phyloP scores from a whole-genome alignment of 2,113 vertebrate species.

The Mobula birostris region DNA sequence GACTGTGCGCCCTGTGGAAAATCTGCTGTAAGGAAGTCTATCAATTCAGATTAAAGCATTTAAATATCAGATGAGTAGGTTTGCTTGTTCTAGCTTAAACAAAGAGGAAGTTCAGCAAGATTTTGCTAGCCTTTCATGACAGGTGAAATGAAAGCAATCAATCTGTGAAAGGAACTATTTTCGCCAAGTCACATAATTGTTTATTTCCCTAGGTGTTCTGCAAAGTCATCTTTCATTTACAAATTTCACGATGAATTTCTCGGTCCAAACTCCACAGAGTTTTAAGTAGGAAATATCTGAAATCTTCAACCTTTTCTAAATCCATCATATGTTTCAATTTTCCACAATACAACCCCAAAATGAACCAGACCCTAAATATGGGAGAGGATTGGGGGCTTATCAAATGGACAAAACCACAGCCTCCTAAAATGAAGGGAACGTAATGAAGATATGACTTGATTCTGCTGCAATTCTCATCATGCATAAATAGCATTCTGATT shows the following conservation, averaged over 20 bases:
- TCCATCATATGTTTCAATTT: background rate
- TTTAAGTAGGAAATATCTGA: background rate
- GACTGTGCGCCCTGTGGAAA: background rate
- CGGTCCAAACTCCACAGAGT: background rate
- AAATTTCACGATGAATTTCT: background rate
- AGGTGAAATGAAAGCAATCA: background rate
- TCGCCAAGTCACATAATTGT: background rate
- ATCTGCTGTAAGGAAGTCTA: background rate
- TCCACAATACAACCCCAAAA: background rate
- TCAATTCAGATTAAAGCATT: background rate
- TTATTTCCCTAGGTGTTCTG: background rate
- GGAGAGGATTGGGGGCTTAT: background rate
- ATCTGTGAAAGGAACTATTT: background rate
- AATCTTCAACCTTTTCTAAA: background rate
- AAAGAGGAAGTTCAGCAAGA: background rate
- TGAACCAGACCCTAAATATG: background rate
- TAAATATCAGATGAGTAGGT: background rate
- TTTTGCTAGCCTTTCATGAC: background rate
- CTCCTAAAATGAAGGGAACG: background rate
- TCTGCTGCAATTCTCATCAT: too few relatives aligned
- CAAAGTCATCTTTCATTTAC: background rate
- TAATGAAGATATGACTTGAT: too few relatives aligned
- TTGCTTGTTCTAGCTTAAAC: background rate
- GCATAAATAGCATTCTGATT: too few relatives aligned
- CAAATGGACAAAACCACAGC: background rate